phyloP scores from a whole-genome alignment of 64 coral and sea anemone species.

The Montipora capricornis region DNA sequence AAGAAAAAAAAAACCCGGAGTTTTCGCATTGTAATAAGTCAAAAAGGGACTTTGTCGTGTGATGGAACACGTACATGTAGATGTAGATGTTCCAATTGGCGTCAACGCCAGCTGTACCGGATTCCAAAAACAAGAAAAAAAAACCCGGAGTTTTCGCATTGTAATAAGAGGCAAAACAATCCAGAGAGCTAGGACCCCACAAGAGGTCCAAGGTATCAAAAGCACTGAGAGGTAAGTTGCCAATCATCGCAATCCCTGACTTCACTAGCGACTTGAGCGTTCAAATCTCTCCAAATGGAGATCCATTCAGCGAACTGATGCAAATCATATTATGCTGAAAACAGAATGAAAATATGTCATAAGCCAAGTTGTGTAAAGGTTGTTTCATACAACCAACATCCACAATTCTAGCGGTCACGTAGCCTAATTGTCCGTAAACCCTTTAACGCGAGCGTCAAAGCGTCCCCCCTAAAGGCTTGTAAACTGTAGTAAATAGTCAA shows the following conservation, averaged over 20 bases:
- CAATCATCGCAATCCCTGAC: constrained; percentile 42
- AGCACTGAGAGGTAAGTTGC: constrained; percentile 19
- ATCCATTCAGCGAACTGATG: background rate
- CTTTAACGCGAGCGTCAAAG: background rate
- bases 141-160: no score
- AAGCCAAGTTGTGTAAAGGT: constrained; percentile 18
- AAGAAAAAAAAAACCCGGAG: no score
- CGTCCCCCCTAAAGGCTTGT: constrained; percentile 35
- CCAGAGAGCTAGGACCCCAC: no score
- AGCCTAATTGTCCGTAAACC: constrained; percentile 38
- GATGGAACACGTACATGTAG: no score
- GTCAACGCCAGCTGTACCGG: no score
- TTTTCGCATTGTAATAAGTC: no score
- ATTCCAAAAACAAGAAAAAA: no score
- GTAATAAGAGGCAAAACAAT: no score
- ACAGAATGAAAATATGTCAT: background rate
- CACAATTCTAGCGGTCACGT: constrained; percentile 21
- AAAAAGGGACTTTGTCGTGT: no score
- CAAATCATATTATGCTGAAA: constrained; percentile 19
- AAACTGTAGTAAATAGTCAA: constrained; percentile 47
- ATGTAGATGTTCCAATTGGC: no score
- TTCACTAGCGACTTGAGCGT: background rate
- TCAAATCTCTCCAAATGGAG: background rate
- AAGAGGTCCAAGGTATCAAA: no score
- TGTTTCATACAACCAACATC: background rate